Conservation (phyloP, 2,888 invertebrate species). For the Leptothorax acervorum region DNA sequence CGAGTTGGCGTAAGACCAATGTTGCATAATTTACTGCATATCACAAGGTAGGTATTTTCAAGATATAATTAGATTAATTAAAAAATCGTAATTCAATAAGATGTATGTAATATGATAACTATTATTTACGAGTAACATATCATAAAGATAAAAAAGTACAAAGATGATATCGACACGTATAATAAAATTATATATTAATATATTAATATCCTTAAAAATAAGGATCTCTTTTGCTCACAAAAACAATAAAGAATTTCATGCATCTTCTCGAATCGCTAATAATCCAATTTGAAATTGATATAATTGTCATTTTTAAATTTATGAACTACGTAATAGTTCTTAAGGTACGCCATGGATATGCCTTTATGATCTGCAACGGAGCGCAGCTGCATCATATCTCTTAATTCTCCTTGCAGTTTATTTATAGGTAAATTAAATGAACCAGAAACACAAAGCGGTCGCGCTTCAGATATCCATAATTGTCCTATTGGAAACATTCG, state of each 20-base stretch:
- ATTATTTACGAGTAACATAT: not conserved
- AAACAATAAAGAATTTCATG: not conserved
- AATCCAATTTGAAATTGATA: not conserved
- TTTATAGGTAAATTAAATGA: slow-evolving; percentile 19
- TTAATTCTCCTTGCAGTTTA: slow-evolving; percentile 7
- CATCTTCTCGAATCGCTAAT: not conserved
- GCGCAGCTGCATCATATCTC: not conserved
- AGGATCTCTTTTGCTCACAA: not conserved
- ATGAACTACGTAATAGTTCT: slow-evolving; percentile 53
- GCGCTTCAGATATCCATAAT: not conserved
- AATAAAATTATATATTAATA: not conserved
- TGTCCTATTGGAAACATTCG: not conserved
- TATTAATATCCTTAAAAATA: not conserved
- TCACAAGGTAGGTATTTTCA: not conserved
- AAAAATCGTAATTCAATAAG: not conserved
- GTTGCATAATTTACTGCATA: not conserved
- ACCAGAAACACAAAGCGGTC: slow-evolving; percentile 14
- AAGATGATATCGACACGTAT: not conserved
- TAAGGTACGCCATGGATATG: slow-evolving; percentile 69
- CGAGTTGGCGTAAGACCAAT: not conserved
- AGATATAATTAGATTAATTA: slow-evolving; percentile 5
- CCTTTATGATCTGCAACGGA: slow-evolving; percentile 66
- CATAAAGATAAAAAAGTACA: not conserved
- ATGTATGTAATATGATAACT: not conserved
- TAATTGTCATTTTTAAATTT: too few relatives aligned